Evolutionary conservation across 2,113 vertebrate species (phyloP), one percentile per base, ranked within the genome.

Genomic region (Corapipo altera): DNA sequence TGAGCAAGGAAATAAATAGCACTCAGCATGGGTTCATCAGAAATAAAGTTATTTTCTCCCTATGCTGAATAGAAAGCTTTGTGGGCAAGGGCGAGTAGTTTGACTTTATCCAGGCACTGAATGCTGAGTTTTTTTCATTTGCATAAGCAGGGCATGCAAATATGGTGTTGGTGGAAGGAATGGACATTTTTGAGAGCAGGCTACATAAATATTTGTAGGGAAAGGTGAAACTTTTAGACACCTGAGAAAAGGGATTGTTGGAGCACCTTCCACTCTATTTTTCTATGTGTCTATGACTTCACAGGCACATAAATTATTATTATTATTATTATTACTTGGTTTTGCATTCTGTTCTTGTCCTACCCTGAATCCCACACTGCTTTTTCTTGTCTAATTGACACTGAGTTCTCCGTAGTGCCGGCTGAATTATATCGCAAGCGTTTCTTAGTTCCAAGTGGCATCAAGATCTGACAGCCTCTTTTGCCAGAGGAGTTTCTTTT

Each of bases 241-340:
- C 21, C 15, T 1, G 1, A 19, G 30, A 35, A 28, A 54, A 32
- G 11, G 13, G 9, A 46, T 21, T 3, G 0, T 6, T 70, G 27
- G 16, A 41, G 9, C 49, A 46, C 23, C 32, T 77, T 73, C 15
- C 5, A 5, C 14, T 58, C 43, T 62, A 9, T 64, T 88, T 70
- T 73, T 30, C n/a, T 66, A 5, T 41, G 17, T 37, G 85, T 58
- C 72, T 72, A 6, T 41, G 48, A 32, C 43, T 90, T 64, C 37
- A 12, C 37, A 27, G n/a, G 52, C 32, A 41, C 7, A 11, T 30
- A 67, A 85, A 43, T 80, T 54, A 66, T 54, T 88, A 79, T 58
- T 72, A 75, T 58, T 72, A 75, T 28, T 15, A 65, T 44, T 72
- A 77, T 33, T 76, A 74, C 32, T 23, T 44, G 21, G 1, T 26